Conservation (phyloP, 2,888 invertebrate species). For the Drosophila neutralis region DNA sequence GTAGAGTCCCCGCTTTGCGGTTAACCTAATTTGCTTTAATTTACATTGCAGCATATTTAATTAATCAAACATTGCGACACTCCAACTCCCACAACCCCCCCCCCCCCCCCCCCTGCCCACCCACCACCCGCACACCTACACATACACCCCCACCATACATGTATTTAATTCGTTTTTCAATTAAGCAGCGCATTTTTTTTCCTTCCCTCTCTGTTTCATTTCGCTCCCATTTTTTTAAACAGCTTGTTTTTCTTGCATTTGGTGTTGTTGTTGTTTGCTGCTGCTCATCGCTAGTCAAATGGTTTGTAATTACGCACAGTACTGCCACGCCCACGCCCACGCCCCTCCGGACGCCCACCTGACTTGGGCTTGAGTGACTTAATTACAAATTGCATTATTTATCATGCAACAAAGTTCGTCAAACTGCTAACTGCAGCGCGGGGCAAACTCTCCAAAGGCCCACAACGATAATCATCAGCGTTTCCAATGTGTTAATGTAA, state of each 20-base stretch:
- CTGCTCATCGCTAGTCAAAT: constrained; percentile 58
- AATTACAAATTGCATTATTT: constrained; percentile 81
- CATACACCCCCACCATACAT: constrained; percentile 2
- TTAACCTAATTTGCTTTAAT: constrained; percentile 80
- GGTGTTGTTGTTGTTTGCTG: constrained; percentile 16
- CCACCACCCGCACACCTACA: constrained; percentile 4
- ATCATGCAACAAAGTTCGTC: constrained; percentile 78
- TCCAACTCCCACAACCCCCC: neutral
- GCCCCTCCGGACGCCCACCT: constrained; percentile 34
- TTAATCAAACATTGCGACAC: constrained; percentile 60
- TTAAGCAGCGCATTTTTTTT: constrained; percentile 46
- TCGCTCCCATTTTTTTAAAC: constrained; percentile 18
- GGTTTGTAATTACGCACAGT: constrained; percentile 61
- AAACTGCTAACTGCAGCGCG: constrained; percentile 51
- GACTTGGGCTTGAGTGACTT: constrained; percentile 71
- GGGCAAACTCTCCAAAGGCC: constrained; percentile 25
- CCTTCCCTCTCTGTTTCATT: constrained; percentile 2
- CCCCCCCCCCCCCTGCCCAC: neutral
- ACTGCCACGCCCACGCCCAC: constrained; percentile 41
- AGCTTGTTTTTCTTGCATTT: neutral
- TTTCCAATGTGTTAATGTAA: constrained; percentile 70
- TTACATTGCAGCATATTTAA: constrained; percentile 78
- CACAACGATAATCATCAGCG: constrained; percentile 62
- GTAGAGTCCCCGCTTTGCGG: constrained; percentile 40
- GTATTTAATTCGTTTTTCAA: constrained; percentile 69